These are phyloP conservation scores for Sciaenops ocellatus DNA, from an alignment of 2,797 vertebrate genomes.

Conservation along the genomic window DNA sequence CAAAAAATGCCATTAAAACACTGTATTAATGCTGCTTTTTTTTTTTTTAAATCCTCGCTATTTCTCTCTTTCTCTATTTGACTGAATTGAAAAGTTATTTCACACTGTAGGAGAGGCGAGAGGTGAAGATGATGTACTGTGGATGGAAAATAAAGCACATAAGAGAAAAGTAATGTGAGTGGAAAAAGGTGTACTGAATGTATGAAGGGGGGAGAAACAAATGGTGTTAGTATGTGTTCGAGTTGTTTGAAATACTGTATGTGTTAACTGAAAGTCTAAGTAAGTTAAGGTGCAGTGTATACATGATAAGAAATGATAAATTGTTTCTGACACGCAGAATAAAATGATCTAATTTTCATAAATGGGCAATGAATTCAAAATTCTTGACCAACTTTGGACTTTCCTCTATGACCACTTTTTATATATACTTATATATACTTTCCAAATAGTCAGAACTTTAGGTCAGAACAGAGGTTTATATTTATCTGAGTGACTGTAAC, in stretches of 20 bases:
- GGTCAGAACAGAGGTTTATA: constrained; percentile 44
- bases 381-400: constrained; percentile 1
- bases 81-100: constrained; percentile 25
- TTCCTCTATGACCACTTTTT: constrained; percentile 8
- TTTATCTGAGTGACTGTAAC: constrained; percentile 65
- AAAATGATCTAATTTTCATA: constrained; percentile 12
- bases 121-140: neutral
- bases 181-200: neutral
- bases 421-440: no score
- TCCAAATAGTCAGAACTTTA: constrained; percentile 35
- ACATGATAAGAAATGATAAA: neutral
- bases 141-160: constrained; percentile 19
- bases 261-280: constrained; percentile 37
- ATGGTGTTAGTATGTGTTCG: neutral
- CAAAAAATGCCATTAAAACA: neutral
- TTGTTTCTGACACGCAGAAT: constrained; percentile 21
- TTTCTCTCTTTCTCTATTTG: constrained; percentile 8
- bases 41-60: neutral
- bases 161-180: constrained; percentile 27
- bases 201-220: constrained; percentile 1
- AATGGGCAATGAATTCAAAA: neutral
- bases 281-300: neutral
- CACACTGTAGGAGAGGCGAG: neutral
- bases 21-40: neutral
- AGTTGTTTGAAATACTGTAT: constrained; percentile 12